Evolutionary conservation across 2,797 vertebrate species (phyloP), one percentile per base, ranked within the genome.

Genomic region (Ceryle rudis): DNA sequence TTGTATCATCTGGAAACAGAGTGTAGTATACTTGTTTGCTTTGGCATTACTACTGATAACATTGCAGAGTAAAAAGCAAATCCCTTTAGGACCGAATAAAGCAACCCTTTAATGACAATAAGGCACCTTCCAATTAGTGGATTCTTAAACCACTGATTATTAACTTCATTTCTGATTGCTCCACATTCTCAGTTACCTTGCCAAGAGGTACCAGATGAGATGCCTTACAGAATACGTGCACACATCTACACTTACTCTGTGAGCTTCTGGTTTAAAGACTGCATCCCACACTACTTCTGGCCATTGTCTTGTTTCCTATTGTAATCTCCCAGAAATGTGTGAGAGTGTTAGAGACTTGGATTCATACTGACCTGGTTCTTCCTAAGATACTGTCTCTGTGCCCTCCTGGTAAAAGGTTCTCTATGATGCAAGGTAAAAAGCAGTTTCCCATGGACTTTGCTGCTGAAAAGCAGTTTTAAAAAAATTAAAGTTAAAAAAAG

Each of bases 241-340:
- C 0, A 0, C 61, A 39, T 55, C 19, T 52, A 64, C 39, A 23
- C 6, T 44, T 72, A 22, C 10, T 75, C 11, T n/a, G 4, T 62
- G 46, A 69, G 12, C 37, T 91, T 70, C 57, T 66, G 14, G 18
- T 65, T 89, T 89, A 33, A 85, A 78, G 55, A 44, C 39, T 29
- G 58, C 19, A 57, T 80, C 35, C 25, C 39, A 23, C 21, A 17
- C 17, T n/a, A 21, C 18, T 81, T 82, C 21, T 65, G 55, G 20
- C 37, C 64, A 9, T 19, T 65, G 49, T 21, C 37, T 69, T 61
- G 1, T 70, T 87, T 93, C 55, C n/a, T 73, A 10, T 39, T 18
- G 6, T 41, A 46, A 14, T 51, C 29, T 75, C 10, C 19, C 23
- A 18, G 46, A 55, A 79, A 23, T 7, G 4, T 19, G 11, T 29